These are phyloP conservation scores for Mus caroli DNA, from an alignment of 2,797 vertebrate species.

Conservation along the genomic window DNA sequence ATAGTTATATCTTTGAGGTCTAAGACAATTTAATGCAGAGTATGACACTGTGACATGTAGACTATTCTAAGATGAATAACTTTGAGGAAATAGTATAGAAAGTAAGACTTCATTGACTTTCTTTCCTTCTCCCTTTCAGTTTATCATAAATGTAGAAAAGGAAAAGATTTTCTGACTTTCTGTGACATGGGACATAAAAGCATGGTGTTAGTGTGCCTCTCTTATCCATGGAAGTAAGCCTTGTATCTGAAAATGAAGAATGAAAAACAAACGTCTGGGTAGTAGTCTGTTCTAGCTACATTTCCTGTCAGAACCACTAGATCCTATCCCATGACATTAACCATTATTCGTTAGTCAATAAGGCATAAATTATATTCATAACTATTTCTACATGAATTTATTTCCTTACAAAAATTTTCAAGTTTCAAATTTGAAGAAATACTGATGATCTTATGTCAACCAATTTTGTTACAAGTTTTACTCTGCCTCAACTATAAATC, in stretches of 20 bases:
- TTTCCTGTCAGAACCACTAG: not conserved
- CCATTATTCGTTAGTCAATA: not conserved
- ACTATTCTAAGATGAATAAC: not conserved
- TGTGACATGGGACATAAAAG: not conserved
- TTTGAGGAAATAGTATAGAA: not conserved
- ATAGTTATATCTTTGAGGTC: not conserved
- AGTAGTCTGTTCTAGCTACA: no score
- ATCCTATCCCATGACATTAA: no score
- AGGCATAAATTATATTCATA: not conserved
- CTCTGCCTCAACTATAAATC: not conserved
- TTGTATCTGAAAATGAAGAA: not conserved
- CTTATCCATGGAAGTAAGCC: not conserved
- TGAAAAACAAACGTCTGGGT: not conserved
- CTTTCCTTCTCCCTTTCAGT: not conserved
- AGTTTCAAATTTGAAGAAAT: not conserved
- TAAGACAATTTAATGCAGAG: not conserved
- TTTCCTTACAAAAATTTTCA: not conserved
- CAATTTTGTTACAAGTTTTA: not conserved
- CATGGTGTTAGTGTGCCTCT: not conserved
- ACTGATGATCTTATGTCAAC: not conserved
- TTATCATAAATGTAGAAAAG: not conserved
- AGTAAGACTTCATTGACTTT: not conserved
- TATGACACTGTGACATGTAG: not conserved
- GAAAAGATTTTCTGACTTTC: not conserved
- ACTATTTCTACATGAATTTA: not conserved